These are phyloP conservation scores for Blastobasis adustella DNA, from an alignment of 2,888 invertebrate genomes.

Conservation along the genomic window DNA sequence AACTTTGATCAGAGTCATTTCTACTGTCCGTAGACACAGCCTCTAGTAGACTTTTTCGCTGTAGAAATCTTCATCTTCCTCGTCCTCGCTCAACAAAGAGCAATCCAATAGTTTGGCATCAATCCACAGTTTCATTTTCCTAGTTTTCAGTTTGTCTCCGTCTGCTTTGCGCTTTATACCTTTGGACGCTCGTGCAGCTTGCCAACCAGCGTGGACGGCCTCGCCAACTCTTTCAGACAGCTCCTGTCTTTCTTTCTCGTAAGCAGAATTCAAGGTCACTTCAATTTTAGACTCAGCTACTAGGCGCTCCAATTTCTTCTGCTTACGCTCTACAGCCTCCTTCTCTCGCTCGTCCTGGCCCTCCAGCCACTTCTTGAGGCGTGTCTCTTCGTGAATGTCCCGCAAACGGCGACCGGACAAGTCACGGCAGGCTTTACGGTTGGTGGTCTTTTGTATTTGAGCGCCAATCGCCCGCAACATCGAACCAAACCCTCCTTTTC, in stretches of 20 bases:
- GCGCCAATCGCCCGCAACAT: slow-evolving; percentile 98
- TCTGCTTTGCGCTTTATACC: slow-evolving; percentile 51
- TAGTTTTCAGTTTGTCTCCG: slow-evolving; percentile 37
- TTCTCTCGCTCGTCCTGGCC: slow-evolving; percentile 90
- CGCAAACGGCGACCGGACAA: slow-evolving; percentile 94
- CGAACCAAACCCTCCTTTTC: slow-evolving; percentile 98
- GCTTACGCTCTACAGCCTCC: slow-evolving; percentile 82
- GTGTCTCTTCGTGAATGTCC: slow-evolving; percentile 97
- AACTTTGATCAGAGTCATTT: slow-evolving; percentile 49
- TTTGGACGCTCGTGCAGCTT: slow-evolving; percentile 69
- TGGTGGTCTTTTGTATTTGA: slow-evolving; percentile 98
- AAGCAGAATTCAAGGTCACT: slow-evolving; percentile 83
- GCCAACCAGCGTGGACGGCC: slow-evolving; percentile 88
- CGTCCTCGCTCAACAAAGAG: slow-evolving; percentile 59
- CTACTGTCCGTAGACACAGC: slow-evolving; percentile 54
- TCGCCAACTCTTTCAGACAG: slow-evolving; percentile 88
- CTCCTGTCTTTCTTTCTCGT: slow-evolving; percentile 84
- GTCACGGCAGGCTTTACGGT: slow-evolving; percentile 96
- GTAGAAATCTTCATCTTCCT: slow-evolving; percentile 33
- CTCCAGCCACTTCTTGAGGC: slow-evolving; percentile 92
- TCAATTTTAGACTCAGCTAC: slow-evolving; percentile 85
- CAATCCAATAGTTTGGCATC: slow-evolving; percentile 71
- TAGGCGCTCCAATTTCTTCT: slow-evolving; percentile 85
- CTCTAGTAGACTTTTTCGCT: no score
- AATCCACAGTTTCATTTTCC: slow-evolving; percentile 64